Evolutionary conservation across 2,113 vertebrate genomes (phyloP).

Genomic region (Laterallus jamaicensis): DNA sequence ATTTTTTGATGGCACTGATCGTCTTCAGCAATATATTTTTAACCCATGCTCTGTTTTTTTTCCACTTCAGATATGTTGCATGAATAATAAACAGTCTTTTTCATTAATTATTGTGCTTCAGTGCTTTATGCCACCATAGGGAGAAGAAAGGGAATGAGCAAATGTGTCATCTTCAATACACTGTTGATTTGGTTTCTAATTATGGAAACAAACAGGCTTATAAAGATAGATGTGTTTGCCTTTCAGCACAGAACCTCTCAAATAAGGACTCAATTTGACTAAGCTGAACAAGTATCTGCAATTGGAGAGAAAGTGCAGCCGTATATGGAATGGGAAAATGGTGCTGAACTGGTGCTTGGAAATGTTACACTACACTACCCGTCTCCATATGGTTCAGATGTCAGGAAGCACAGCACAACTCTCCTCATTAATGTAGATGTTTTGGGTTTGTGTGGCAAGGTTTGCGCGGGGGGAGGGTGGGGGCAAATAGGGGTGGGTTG

Average conservation of each 20-base stretch:
- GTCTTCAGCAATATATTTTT: neutral
- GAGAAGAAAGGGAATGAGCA: slow-evolving; percentile 39
- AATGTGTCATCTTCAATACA: slow-evolving; percentile 50
- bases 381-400: neutral
- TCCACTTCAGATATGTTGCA: neutral
- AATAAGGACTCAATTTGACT: slow-evolving; percentile 8
- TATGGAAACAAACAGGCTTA: slow-evolving; percentile 55
- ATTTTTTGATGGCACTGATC: neutral
- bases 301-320: neutral
- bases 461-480: no score
- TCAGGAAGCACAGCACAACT: neutral
- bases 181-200: slow-evolving; percentile 43
- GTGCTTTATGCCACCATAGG: slow-evolving; percentile 25
- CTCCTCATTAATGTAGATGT: neutral
- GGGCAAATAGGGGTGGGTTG: no score
- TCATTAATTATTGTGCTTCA: slow-evolving; percentile 46
- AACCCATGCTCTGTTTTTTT: neutral
- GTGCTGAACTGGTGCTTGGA: neutral
- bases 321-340: neutral
- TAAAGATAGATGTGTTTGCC: slow-evolving; percentile 31
- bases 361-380: neutral
- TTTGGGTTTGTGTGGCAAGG: no score
- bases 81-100: slow-evolving; percentile 40
- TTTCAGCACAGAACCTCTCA: neutral
- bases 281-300: slow-evolving; percentile 8